Percentiles rank a stretch among this genome's conserved stretches.
Conservation (phyloP, 2,888 invertebrate species). For the Litoditis marina region DNA sequence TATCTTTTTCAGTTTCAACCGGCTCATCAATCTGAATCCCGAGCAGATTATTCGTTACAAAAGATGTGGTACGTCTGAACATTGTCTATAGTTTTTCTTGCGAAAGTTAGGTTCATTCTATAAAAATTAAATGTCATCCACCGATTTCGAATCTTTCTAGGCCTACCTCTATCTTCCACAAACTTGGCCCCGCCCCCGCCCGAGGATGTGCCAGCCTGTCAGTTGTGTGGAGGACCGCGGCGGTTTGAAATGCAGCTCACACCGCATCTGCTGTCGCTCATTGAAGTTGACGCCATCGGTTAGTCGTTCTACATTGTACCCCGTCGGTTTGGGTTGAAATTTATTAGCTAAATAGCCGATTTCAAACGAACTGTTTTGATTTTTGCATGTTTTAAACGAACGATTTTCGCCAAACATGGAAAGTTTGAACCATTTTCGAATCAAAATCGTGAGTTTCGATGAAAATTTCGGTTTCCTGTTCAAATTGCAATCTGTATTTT, state of each 20-base stretch:
- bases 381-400: too few species aligned
- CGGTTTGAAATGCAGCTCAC: constrained; percentile 86
- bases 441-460: too few species aligned
- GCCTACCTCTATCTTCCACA: constrained; percentile 76
- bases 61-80: constrained; percentile 69
- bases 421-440: too few species aligned
- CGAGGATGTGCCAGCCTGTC: constrained; percentile 71
- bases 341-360: too few species aligned
- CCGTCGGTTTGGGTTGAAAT: too few species aligned
- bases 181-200: constrained; percentile 62
- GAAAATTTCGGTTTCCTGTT: background rate
- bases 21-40: constrained; percentile 72
- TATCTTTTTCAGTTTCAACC: constrained; percentile 68
- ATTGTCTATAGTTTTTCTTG: constrained; percentile 1
- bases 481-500: background rate
- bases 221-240: constrained; percentile 74
- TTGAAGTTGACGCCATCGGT: constrained; percentile 55
- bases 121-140: too few species aligned
- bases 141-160: constrained; percentile 6
- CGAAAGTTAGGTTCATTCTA: too few species aligned
- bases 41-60: constrained; percentile 71
- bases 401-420: too few species aligned
- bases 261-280: constrained; percentile 56
- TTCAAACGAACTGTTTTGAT: too few species aligned
- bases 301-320: too few species aligned